Evolutionary conservation across 2,797 vertebrate species (phyloP).

Genomic region (Tympanoctomys barrerae): DNA sequence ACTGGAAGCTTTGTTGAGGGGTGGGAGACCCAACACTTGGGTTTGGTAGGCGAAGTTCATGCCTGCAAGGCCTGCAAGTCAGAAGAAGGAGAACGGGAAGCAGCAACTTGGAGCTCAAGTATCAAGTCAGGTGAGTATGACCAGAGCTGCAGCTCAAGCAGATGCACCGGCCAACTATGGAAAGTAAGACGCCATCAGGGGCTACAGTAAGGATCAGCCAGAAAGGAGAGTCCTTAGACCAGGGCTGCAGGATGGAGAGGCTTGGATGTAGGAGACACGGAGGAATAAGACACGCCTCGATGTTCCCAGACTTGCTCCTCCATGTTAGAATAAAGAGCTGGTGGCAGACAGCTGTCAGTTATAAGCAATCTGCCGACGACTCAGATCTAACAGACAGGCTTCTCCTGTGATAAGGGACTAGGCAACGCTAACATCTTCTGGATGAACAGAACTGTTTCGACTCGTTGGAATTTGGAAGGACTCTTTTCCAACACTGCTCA

Average conservation of each 20-base stretch:
- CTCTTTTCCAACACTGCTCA: conserved; percentile 51
- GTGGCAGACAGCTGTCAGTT: background rate
- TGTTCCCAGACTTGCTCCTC: conserved; percentile 35
- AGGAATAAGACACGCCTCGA: background rate
- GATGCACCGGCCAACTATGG: background rate
- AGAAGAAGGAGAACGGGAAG: background rate
- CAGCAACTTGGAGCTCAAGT: background rate
- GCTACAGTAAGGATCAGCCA: background rate
- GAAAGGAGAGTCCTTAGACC: background rate
- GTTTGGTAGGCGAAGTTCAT: background rate
- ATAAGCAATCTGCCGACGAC: background rate
- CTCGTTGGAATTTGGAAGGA: conserved; percentile 62
- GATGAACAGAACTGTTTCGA: conserved; percentile 60
- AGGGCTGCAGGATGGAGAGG: background rate
- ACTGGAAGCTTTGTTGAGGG: background rate
- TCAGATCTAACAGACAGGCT: conserved; percentile 39
- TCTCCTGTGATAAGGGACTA: conserved; percentile 22
- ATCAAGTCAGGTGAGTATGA: background rate
- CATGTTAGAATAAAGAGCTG: conserved; percentile 14
- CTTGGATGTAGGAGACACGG: background rate
- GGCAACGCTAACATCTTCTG: conserved; percentile 28
- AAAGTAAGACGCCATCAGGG: background rate
- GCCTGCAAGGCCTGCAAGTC: background rate
- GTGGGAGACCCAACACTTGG: background rate
- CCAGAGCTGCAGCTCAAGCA: background rate